Evolutionary conservation across 2,113 vertebrate species (phyloP), one percentile per base, ranked within the genome.

Genomic region (Poeciliopsis turrubarensis): DNA sequence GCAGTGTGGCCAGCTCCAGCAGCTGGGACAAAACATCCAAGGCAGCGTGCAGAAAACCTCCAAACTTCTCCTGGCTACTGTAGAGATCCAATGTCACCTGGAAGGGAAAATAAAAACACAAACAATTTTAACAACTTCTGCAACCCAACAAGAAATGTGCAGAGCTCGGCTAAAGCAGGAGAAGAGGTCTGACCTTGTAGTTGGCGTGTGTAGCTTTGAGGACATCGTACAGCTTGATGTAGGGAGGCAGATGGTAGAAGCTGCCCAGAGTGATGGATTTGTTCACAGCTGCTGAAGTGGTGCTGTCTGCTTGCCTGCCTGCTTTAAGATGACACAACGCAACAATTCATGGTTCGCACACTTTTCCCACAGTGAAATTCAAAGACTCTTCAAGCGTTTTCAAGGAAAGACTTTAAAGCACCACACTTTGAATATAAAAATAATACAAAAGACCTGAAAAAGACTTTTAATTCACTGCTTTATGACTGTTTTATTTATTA

Each of bases 131-230:
- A 7, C 0, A 8, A 34, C 1, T 13, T 7, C 4, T 12, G 30
- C 5, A 31, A 37, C 13, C 25, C 0, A 54, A 17, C 5, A 44
- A 8, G 0, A 69, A 41, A 68, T 1, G 6, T 5, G 19, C 25
- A 4, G 1, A 62, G 37, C 25, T 60, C 4, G 8, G 11, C 5
- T 31, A 14, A 10, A 25, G 34, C 54, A 29, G 3, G 22, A 15
- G 0, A 68, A 3, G 1, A 19, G 60, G 10, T 64, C 76, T 70
- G 29, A 99, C 98, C 96, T 98, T 99, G 74, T 96, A 99, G 93
- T 99, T 99, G 54, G 98, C 93, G 7, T 99, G 96, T 0, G 98
- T 99, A 31, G 98, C 98, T 91, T 98, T 99, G 80, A 99, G 95
- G 65, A 99, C 97, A 57, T 99, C 97, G 0, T 98, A 96, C 37